Conservation (phyloP, 2,113 vertebrate genomes). For the Antechinus flavipes region DNA sequence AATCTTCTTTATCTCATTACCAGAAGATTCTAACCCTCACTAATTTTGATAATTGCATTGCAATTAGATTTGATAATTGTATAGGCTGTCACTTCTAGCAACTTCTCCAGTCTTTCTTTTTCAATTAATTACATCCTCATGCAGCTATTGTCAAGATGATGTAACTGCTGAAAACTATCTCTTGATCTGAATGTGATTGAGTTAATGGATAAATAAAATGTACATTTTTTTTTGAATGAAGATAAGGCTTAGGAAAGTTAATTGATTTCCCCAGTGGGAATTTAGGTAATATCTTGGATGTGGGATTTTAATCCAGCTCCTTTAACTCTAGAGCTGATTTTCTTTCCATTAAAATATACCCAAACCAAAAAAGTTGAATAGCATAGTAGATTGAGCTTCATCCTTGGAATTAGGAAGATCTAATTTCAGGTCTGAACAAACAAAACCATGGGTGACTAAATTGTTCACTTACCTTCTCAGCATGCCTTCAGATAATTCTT, state of each 20-base stretch:
- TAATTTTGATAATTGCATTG: constrained; percentile 54
- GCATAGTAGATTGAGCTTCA: too few relatives aligned
- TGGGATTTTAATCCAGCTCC: background rate
- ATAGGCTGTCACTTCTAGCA: constrained; percentile 56
- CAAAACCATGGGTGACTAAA: background rate
- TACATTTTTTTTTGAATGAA: constrained; percentile 74
- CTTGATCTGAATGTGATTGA: constrained; percentile 86
- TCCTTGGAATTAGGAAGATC: background rate
- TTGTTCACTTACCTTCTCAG: background rate
- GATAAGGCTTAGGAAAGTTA: background rate
- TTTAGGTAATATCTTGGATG: background rate
- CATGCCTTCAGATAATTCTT: background rate
- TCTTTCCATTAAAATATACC: background rate
- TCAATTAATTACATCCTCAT: constrained; percentile 78
- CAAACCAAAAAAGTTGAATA: background rate
- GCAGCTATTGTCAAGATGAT: constrained; percentile 84
- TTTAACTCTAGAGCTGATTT: background rate
- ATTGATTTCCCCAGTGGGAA: background rate
- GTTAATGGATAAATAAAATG: constrained; percentile 89
- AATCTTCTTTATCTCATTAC: background rate
- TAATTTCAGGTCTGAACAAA: background rate
- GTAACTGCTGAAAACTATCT: constrained; percentile 87
- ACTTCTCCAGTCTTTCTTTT: constrained; percentile 72
- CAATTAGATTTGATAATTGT: background rate
- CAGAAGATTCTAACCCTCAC: background rate